Base-by-base conservation (phyloP, 2,888 invertebrate species). In the Drosophila anomalata region DNA sequence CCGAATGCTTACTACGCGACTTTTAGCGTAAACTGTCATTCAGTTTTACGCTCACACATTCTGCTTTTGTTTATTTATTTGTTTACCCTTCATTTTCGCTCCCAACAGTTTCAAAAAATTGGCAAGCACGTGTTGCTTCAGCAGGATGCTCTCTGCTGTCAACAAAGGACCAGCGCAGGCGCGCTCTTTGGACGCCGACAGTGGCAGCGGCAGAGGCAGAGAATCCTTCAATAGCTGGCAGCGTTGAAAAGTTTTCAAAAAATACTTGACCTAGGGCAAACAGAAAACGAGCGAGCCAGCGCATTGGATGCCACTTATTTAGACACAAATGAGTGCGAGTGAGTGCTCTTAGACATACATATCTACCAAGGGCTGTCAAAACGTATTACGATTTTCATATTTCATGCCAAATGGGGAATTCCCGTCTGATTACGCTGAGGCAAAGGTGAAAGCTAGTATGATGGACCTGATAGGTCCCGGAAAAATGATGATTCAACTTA, bases 361-460 rank as follows among this genome's bases (percentile, higher is more conserved):
- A 36, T 36, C 36, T n/a, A n/a, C 36, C n/a, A n/a, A n/a, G 36
- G 36, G 73, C 78, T 83, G 83, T 86, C 86, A 79, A 77, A 80
- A 78, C 84, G 69, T 76, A 79, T 79, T 78, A 74, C 71, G 73
- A 76, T 80, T 81, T 79, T 76, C 78, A 89, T 88, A 81, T 78
- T 84, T 89, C 82, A 85, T 82, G 74, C 77, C 79, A 78, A 87
- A 87, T 83, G 75, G 76, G 74, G 75, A 78, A 78, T 79, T 79
- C 66, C 67, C 63, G 62, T 42, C 44, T 8, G 11, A 48, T 44
- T 41, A 33, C 53, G 31, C 41, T 36, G 33, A 39, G 44, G 54
- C 39, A 50, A 57, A 56, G 60, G 51, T 73, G 52, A 60, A 56
- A 53, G 60, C 52, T 44, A 62, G 56, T 52, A 57, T 46, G 36